Conservation (phyloP, 2,888 invertebrate species). For the Eupithecia subumbrata region DNA sequence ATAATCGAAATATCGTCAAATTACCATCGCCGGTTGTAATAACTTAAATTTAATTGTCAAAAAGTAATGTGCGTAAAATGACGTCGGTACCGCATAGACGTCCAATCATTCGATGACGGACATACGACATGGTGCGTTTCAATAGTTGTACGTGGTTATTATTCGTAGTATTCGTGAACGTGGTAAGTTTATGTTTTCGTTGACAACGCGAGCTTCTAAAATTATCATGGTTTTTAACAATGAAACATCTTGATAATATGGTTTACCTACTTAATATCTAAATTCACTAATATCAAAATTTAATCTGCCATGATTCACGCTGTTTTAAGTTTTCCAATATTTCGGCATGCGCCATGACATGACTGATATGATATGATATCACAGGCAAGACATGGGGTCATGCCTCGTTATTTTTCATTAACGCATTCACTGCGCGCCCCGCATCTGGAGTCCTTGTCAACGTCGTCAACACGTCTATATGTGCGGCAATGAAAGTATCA, state of each 20-base stretch:
- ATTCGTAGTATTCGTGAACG: neutral
- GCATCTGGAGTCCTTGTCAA: no score
- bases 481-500: no score
- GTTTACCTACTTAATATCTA: neutral
- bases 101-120: neutral
- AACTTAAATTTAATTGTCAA: neutral
- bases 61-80: constrained; percentile 4
- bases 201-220: neutral
- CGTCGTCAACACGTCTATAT: no score
- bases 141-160: neutral
- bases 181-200: neutral
- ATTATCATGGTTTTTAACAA: neutral
- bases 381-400: neutral
- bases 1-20: neutral
- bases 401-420: neutral
- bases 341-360: neutral
- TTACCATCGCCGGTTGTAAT: neutral
- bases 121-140: neutral
- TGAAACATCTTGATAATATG: neutral
- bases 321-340: neutral
- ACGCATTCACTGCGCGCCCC: no score
- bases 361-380: no score
- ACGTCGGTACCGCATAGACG: neutral
- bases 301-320: neutral
- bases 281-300: neutral